These are phyloP conservation scores for Coptodon bakossiorum DNA, from an alignment of 2,113 vertebrate species.

Conservation along the genomic window DNA sequence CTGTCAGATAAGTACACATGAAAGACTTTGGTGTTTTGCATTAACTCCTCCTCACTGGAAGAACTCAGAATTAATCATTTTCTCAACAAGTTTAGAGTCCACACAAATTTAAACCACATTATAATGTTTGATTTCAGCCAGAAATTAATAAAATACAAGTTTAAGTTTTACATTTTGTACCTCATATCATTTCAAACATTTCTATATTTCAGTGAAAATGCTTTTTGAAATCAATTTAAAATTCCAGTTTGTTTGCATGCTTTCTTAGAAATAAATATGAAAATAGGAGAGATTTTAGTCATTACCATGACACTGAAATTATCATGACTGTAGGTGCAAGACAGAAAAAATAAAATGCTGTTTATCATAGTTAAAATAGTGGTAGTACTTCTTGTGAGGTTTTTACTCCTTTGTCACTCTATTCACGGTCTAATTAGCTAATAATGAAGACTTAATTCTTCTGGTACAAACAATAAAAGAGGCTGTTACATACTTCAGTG, in stretches of 20 bases:
- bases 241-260: neutral
- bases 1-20: neutral
- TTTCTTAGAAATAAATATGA: neutral
- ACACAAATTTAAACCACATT: neutral
- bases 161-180: no score
- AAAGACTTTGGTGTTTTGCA: neutral
- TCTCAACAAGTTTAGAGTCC: rapidly evolving
- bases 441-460: rapidly evolving
- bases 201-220: no score
- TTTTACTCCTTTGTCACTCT: neutral
- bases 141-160: no score
- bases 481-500: rapidly evolving
- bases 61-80: neutral
- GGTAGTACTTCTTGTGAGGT: rapidly evolving
- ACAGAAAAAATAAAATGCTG: neutral
- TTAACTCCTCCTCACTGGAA: neutral
- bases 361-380: neutral
- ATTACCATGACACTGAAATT: neutral
- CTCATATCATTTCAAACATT: no score
- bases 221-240: neutral
- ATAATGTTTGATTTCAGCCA: no score
- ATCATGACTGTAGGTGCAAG: rapidly evolving
- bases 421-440: neutral
- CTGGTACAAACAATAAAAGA: neutral
- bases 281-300: neutral